Conservation (phyloP, 2,797 vertebrate genomes). For the Sitta carolinensis region DNA sequence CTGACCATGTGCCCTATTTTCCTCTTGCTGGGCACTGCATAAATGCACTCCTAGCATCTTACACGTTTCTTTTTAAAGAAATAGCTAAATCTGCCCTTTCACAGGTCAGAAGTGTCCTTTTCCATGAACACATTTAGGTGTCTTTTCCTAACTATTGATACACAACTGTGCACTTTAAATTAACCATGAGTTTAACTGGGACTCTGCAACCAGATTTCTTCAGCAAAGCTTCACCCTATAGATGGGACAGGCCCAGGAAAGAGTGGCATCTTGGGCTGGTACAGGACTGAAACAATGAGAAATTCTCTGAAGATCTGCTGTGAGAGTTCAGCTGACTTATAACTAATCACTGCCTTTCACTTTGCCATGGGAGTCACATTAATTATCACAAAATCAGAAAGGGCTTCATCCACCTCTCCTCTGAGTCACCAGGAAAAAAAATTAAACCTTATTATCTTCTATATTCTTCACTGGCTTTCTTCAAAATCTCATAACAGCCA, state of each 20-base stretch:
- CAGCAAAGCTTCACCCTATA: neutral
- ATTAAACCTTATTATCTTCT: neutral
- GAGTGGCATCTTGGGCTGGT: neutral
- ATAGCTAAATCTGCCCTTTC: neutral
- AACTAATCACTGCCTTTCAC: neutral
- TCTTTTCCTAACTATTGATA: neutral
- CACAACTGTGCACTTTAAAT: neutral
- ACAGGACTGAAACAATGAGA: neutral
- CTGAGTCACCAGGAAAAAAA: neutral
- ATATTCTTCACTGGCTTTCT: constrained; percentile 26
- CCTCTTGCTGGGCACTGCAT: neutral
- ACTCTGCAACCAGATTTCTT: neutral
- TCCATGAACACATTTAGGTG: neutral
- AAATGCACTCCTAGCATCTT: neutral
- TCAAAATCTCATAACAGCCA: constrained; percentile 36
- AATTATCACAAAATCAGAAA: constrained; percentile 48
- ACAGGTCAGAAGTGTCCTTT: neutral
- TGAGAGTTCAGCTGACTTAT: neutral
- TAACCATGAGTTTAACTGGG: neutral
- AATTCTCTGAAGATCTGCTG: neutral
- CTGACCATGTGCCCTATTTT: fast-evolving
- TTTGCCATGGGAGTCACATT: constrained; percentile 23
- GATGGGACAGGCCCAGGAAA: neutral
- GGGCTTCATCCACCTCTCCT: constrained; percentile 4
- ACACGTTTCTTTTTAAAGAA: neutral